Percentiles rank a stretch among this genome's conserved stretches.
These are phyloP conservation scores for Brenthis daphne DNA, from an alignment of 2,888 invertebrate genomes.

Conservation along the genomic window DNA sequence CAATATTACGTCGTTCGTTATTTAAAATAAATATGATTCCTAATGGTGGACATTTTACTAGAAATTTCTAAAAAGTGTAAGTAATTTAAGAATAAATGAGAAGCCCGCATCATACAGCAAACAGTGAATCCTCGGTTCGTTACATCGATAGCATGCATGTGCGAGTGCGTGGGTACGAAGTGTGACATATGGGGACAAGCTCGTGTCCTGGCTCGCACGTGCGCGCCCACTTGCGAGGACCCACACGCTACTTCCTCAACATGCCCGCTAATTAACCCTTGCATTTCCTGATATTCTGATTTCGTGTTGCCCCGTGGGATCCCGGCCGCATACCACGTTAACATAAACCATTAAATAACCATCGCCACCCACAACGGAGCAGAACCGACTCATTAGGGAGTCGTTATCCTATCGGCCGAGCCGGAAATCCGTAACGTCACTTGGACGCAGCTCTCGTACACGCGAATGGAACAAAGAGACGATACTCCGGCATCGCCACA, in stretches of 20 bases:
- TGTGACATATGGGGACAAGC: neutral
- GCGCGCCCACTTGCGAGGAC: constrained; percentile 25
- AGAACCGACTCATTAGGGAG: constrained; percentile 19
- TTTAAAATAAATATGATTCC: too few species aligned
- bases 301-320: too few species aligned
- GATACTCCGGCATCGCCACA: neutral
- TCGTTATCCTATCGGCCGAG: constrained; percentile 1
- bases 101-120: constrained; percentile 13
- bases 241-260: constrained; percentile 17
- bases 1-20: too few species aligned
- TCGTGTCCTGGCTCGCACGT: constrained; percentile 13
- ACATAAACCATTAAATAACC: neutral
- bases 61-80: neutral
- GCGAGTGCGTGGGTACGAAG: neutral
- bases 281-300: neutral
- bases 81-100: constrained; percentile 16
- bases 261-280: constrained; percentile 13
- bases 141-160: constrained; percentile 4
- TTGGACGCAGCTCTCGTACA: neutral
- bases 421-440: constrained; percentile 9
- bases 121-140: neutral
- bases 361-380: constrained; percentile 4
- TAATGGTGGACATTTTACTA: too few species aligned
- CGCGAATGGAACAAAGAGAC: constrained; percentile 10
- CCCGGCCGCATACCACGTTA: neutral